Percentiles rank a stretch among this genome's conserved stretches.
Evolutionary conservation across 1,140 invertebrate species (phyloP).

Genomic region (Teleogryllus occipitalis): DNA sequence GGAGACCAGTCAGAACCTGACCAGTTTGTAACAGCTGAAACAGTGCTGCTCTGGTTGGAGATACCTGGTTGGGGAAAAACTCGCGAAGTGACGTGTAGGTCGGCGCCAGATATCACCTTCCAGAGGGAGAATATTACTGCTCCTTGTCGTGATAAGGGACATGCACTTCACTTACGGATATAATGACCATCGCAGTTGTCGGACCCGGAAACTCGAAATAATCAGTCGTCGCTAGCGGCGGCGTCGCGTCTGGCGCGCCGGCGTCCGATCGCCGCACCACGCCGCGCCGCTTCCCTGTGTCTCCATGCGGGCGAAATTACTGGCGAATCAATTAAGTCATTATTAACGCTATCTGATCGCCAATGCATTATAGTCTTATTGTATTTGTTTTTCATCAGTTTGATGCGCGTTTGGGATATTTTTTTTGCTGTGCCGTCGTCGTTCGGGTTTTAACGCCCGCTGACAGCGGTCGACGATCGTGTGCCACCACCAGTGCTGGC

Average conservation of each 20-base stretch:
- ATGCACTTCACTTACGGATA: too few species aligned
- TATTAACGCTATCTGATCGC: not conserved
- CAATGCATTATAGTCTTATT: not conserved
- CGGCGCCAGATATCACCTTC: too few species aligned
- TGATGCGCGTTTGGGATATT: not conserved
- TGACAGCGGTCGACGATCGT: not conserved
- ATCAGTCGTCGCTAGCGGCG: too few species aligned
- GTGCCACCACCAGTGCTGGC: not conserved
- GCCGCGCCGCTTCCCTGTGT: not conserved
- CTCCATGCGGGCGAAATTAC: not conserved
- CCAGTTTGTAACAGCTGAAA: too few species aligned
- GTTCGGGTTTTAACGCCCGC: not conserved
- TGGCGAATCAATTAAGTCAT: not conserved
- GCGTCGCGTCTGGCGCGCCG: not conserved
- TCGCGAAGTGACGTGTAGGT: too few species aligned
- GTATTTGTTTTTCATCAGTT: constrained; percentile 1
- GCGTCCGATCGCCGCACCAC: not conserved
- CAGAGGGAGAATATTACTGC: too few species aligned
- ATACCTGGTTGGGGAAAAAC: too few species aligned
- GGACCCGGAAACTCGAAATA: too few species aligned
- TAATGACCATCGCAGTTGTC: too few species aligned
- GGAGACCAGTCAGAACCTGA: too few species aligned
- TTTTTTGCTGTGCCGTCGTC: not conserved
- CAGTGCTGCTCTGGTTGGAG: too few species aligned
- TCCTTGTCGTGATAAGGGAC: too few species aligned